Percentiles rank a stretch among this genome's conserved stretches.
Conservation (phyloP, 92 coral and sea anemone genomes). For the Phenganax marumi region DNA sequence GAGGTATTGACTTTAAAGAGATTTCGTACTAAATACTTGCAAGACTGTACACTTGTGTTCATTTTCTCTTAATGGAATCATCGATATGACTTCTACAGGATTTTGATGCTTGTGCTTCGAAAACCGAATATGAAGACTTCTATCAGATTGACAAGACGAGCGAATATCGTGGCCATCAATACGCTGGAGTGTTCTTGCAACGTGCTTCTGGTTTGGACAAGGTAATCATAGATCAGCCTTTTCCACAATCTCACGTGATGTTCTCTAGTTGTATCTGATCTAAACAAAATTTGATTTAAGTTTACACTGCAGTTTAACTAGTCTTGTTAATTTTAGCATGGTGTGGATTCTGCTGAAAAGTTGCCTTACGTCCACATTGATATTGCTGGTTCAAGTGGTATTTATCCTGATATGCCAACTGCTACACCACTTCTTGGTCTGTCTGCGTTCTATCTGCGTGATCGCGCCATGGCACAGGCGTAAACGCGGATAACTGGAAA, state of each 20-base stretch:
- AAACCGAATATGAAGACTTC: slow-evolving; percentile 80
- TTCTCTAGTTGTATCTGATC: too few species aligned
- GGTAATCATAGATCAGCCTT: slow-evolving; percentile 45
- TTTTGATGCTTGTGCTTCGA: slow-evolving; percentile 67
- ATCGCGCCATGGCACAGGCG: slow-evolving; percentile 20
- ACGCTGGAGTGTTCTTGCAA: slow-evolving; percentile 84
- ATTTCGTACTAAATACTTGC: not conserved
- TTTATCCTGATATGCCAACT: slow-evolving; percentile 76
- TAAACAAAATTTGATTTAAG: not conserved
- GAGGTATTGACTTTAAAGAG: slow-evolving; percentile 57
- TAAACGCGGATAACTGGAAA: too few species aligned
- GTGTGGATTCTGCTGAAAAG: slow-evolving; percentile 68
- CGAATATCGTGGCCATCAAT: slow-evolving; percentile 94
- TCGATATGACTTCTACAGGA: slow-evolving; percentile 53
- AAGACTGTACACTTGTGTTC: too few species aligned
- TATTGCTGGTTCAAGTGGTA: slow-evolving; percentile 85
- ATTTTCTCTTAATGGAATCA: too few species aligned
- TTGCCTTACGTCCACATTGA: slow-evolving; percentile 88
- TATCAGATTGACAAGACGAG: slow-evolving; percentile 72
- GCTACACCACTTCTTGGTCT: slow-evolving; percentile 93
- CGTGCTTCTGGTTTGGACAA: slow-evolving; percentile 88
- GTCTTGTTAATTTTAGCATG: slow-evolving; percentile 64
- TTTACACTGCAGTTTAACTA: not conserved
- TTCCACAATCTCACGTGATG: not conserved
- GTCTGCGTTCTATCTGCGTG: slow-evolving; percentile 67